Conservation (phyloP, 2,113 vertebrate genomes). For the Xiphorhynchus elegans region DNA sequence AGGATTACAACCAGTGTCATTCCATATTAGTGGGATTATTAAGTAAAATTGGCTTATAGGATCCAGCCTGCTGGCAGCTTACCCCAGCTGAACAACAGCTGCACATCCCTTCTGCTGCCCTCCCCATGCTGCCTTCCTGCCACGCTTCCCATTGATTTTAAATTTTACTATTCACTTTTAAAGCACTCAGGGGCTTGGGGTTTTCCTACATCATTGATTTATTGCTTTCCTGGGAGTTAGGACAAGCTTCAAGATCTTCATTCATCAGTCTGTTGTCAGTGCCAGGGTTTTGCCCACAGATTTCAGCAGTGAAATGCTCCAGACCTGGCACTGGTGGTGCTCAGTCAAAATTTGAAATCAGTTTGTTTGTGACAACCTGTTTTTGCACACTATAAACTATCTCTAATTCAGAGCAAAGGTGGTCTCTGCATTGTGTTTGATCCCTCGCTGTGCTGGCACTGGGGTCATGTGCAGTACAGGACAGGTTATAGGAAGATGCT, state of each 20-base stretch:
- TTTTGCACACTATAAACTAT: neutral
- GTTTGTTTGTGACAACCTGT: neutral
- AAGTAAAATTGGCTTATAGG: slow-evolving; percentile 8
- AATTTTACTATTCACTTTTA: slow-evolving; percentile 65
- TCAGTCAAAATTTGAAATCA: neutral
- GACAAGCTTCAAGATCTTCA: slow-evolving; percentile 37
- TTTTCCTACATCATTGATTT: slow-evolving; percentile 41
- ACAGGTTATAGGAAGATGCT: neutral
- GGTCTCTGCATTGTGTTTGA: accelerated
- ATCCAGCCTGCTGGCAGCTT: neutral
- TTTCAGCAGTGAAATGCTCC: neutral
- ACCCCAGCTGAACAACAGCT: slow-evolving; percentile 20
- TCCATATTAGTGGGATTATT: slow-evolving; percentile 29
- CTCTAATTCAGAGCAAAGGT: neutral
- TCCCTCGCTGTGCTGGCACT: neutral
- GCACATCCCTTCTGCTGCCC: neutral
- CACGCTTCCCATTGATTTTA: slow-evolving; percentile 67
- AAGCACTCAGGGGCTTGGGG: slow-evolving; percentile 16
- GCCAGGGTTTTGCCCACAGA: neutral
- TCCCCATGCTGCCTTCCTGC: slow-evolving; percentile 32
- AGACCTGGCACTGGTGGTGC: neutral
- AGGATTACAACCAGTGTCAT: slow-evolving; percentile 36
- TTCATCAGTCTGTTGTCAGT: slow-evolving; percentile 27
- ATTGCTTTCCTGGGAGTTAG: slow-evolving; percentile 24
- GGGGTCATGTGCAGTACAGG: accelerated